Conservation (phyloP, 2,888 invertebrate species). For the Drosophila nigricruria region DNA sequence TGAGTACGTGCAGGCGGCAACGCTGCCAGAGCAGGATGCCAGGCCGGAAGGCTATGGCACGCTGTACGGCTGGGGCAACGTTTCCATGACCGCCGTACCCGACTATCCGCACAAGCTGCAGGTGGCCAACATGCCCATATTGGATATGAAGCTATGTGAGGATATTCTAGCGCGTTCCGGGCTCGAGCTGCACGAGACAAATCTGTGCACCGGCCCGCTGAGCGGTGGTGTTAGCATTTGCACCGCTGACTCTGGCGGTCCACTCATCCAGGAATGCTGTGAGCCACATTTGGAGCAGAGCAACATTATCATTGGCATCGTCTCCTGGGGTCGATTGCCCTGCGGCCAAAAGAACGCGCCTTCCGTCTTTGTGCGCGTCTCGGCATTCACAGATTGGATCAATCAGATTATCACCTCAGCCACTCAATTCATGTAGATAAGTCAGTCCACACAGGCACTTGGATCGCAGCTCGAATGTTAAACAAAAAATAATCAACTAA, state of each 20-base stretch:
- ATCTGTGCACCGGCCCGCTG: constrained; percentile 84
- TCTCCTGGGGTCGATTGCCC: constrained; percentile 86
- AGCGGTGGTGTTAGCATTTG: constrained; percentile 83
- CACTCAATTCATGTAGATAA: constrained; percentile 68
- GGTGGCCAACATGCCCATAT: constrained; percentile 81
- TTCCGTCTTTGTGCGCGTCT: constrained; percentile 86
- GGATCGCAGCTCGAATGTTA: constrained; percentile 64
- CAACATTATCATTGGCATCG: constrained; percentile 85
- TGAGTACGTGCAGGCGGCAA: constrained; percentile 78
- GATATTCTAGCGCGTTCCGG: constrained; percentile 79
- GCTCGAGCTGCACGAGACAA: constrained; percentile 82
- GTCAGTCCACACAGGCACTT: constrained; percentile 5
- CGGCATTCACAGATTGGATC: constrained; percentile 85
- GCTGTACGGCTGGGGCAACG: constrained; percentile 84
- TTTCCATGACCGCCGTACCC: constrained; percentile 82
- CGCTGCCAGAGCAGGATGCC: constrained; percentile 76
- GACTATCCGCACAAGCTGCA: constrained; percentile 82
- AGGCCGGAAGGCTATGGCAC: constrained; percentile 80
- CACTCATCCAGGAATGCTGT: constrained; percentile 81
- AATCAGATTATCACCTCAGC: constrained; percentile 73
- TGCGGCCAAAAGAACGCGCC: constrained; percentile 85
- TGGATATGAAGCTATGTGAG: constrained; percentile 80
- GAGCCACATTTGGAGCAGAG: constrained; percentile 63
- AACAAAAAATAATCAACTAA: constrained; percentile 30
- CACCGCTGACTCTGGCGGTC: constrained; percentile 84